Evolutionary conservation across 2,797 vertebrate species (phyloP).

Genomic region (Catostomus latipinnis): DNA sequence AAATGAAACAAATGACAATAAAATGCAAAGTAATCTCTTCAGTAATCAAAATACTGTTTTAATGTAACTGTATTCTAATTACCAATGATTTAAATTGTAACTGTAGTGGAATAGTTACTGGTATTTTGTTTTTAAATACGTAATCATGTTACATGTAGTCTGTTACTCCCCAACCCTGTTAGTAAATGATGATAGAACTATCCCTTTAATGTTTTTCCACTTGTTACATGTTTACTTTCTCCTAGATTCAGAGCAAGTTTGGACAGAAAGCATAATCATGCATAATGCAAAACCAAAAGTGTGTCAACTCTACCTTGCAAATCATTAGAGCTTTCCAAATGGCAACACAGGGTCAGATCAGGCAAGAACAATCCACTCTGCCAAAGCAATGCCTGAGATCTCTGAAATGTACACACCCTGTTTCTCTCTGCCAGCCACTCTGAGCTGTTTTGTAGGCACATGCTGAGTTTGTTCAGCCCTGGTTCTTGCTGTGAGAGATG

Average conservation of each 20-base stretch:
- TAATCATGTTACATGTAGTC: too few relatives aligned
- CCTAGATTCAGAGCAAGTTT: not conserved
- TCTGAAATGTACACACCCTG: conserved; percentile 21
- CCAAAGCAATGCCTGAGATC: not conserved
- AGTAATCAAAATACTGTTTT: too few relatives aligned
- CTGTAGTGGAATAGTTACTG: too few relatives aligned
- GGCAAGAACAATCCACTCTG: not conserved
- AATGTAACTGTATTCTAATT: too few relatives aligned
- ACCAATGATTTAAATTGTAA: too few relatives aligned
- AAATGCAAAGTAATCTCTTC: too few relatives aligned
- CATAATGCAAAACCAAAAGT: conserved; percentile 5
- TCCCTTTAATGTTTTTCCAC: too few relatives aligned
- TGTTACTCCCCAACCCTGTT: too few relatives aligned
- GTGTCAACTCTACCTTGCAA: not conserved
- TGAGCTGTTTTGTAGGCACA: conserved; percentile 43
- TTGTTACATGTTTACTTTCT: not conserved
- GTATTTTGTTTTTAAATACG: too few relatives aligned
- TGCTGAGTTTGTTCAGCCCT: conserved; percentile 59
- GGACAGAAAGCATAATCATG: not conserved
- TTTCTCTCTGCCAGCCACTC: conserved; percentile 26
- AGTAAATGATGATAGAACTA: too few relatives aligned
- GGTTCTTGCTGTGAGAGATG: conserved; percentile 62
- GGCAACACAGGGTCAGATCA: not conserved
- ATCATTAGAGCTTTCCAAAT: conserved; percentile 1
- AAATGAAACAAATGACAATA: too few relatives aligned